Evolutionary conservation across 2,888 invertebrate genomes (phyloP), one percentile per base, ranked within the genome.

Genomic region (Coenonympha glycerion): DNA sequence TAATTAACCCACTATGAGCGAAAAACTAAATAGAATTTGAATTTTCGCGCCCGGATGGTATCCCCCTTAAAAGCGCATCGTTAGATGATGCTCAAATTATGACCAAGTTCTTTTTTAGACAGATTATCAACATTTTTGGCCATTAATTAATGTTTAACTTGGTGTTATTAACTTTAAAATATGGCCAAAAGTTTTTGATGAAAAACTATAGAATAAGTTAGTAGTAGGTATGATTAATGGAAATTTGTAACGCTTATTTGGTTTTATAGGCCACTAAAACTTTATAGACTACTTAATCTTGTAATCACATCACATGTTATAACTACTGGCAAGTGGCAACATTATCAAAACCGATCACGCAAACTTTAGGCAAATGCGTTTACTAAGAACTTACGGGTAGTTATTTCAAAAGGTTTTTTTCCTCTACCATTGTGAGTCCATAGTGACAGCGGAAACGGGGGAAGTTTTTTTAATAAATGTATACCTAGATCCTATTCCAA

Each of bases 271-370:
- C 11, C 11, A 30, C 4, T 21, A 15, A 21, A 44, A 44, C 11
- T 16, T 26, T 24, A 13, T 11, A 18, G 11, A 15, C 6, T 2
- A 19, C 30, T 11, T 21, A 48, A 1, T 40, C 40, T 31, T 33
- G 3, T n/a, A 40, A 24, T 40, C 47, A 33, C 18, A 40, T 18
- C 9, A 40, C 47, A 22, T 39, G 37, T 5, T 36, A 34, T 28
- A 11, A 30, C 28, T 11, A 47, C n/a, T 39, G 37, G 4, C 4
- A 6, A 13, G 6, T 16, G 9, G 22, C 0, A 4, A 4, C 3
- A 39, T 39, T 39, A 19, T 22, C 6, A 28, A 71, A 61, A 59
- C 61, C 56, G 37, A 60, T 66, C 65, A 68, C 70, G 72, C 62
- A 50, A 60, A 61, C 50, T 65, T 65, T 63, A 66, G 57, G 58